A percentile compares a stretch with the other conserved stretches of the same genome.
phyloP scores from a whole-genome alignment of 2,113 vertebrate species.

The Vulpes ferrilata region DNA sequence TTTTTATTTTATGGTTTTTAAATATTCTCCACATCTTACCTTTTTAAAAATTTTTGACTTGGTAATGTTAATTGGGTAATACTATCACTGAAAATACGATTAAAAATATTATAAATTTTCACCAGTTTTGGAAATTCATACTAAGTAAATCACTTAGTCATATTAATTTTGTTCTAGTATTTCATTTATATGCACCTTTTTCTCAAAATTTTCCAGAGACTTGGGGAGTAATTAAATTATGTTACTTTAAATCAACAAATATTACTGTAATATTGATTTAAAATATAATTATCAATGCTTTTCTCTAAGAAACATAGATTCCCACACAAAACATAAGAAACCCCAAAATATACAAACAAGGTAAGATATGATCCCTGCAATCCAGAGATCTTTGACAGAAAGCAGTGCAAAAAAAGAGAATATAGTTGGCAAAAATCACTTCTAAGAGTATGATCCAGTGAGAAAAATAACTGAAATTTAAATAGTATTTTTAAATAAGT shows the following conservation, averaged over 20 bases:
- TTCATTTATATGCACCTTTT: neutral
- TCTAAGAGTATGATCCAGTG: neutral
- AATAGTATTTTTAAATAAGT: neutral
- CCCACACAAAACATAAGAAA: neutral
- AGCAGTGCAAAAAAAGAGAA: neutral
- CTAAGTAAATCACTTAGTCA: neutral
- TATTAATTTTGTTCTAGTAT: neutral
- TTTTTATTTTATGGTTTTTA: neutral
- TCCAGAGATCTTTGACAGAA: neutral
- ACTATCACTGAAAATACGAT: neutral
- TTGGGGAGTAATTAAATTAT: neutral
- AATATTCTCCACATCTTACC: neutral
- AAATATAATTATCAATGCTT: neutral
- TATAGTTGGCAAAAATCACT: neutral
- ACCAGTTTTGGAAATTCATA: neutral
- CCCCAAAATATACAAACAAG: neutral
- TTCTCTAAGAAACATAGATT: neutral
- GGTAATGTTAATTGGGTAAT: neutral
- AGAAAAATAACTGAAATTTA: neutral
- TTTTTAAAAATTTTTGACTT: neutral
- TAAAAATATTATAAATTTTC: neutral
- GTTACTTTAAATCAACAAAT: constrained; percentile 11
- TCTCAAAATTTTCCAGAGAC: neutral
- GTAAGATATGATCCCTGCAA: neutral
- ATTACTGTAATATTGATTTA: neutral